Conservation (phyloP, 92 coral and sea anemone genomes). For the Umimayanthus kanabou region DNA sequence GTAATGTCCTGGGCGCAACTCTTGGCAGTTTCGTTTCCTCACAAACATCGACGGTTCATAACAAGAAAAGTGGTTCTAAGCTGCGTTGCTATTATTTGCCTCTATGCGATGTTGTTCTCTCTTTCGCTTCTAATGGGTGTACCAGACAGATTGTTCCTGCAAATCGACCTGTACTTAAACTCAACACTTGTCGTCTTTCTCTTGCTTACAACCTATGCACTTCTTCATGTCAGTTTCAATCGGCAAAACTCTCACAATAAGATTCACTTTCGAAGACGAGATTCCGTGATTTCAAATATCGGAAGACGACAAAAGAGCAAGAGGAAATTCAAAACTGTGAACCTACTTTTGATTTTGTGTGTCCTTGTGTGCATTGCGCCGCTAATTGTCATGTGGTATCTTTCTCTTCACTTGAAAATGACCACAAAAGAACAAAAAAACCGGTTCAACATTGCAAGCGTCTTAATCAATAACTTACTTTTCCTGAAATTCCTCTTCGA, state of each 20-base stretch:
- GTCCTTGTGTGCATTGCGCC: constrained; percentile 60
- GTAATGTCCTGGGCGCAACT: constrained; percentile 78
- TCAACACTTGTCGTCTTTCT: constrained; percentile 57
- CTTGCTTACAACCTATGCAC: constrained; percentile 61
- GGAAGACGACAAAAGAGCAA: constrained; percentile 21
- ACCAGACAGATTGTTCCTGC: constrained; percentile 49
- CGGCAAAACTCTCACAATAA: constrained; percentile 47
- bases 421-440: not conserved
- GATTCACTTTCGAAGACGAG: constrained; percentile 43
- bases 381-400: constrained; percentile 70
- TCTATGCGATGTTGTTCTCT: constrained; percentile 56
- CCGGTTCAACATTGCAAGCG: constrained; percentile 41
- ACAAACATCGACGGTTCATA: constrained; percentile 58
- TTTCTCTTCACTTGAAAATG: constrained; percentile 59
- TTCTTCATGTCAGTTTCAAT: constrained; percentile 61
- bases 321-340: constrained; percentile 56
- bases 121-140: constrained; percentile 61
- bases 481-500: constrained; percentile 75
- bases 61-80: constrained; percentile 46
- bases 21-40: constrained; percentile 67
- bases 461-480: constrained; percentile 56
- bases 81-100: constrained; percentile 58
- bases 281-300: constrained; percentile 15
- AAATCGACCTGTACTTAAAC: constrained; percentile 66
- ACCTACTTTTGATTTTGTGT: constrained; percentile 61